These are phyloP conservation scores for Mus musculus DNA, from an alignment of 2,113 vertebrate genomes.

Conservation along the genomic window DNA sequence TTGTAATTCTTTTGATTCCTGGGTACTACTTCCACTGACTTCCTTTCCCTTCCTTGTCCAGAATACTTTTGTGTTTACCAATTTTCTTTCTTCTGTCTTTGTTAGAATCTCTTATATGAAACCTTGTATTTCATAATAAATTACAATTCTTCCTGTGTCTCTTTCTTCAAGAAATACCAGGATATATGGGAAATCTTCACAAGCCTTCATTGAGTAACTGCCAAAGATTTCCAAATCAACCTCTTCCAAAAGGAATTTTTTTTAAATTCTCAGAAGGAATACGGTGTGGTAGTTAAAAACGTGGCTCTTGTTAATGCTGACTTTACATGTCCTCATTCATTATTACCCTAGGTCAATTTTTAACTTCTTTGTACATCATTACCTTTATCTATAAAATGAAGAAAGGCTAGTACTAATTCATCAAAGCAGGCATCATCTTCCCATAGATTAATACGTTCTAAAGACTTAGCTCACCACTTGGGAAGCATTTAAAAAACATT, in stretches of 20 bases:
- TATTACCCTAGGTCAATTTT: not conserved
- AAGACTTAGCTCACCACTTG: not conserved
- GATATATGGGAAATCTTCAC: not conserved
- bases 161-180: not conserved
- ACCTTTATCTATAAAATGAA: not conserved
- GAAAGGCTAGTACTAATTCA: not conserved
- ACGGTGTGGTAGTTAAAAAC: not conserved
- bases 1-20: not conserved
- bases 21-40: not conserved
- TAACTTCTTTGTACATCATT: not conserved
- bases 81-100: not conserved
- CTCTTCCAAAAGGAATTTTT: not conserved
- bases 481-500: not conserved
- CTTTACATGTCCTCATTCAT: not conserved
- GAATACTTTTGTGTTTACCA: not conserved
- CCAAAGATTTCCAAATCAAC: not conserved
- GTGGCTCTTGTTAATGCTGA: not conserved
- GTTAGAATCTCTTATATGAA: not conserved
- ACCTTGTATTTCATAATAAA: no score
- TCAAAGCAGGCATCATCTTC: not conserved
- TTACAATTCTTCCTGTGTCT: not conserved
- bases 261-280: not conserved
- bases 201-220: not conserved
- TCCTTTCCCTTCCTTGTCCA: not conserved
- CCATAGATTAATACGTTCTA: not conserved